Evolutionary conservation across 2,888 invertebrate species (phyloP).

Genomic region (Xanthorhoe spadicearia): DNA sequence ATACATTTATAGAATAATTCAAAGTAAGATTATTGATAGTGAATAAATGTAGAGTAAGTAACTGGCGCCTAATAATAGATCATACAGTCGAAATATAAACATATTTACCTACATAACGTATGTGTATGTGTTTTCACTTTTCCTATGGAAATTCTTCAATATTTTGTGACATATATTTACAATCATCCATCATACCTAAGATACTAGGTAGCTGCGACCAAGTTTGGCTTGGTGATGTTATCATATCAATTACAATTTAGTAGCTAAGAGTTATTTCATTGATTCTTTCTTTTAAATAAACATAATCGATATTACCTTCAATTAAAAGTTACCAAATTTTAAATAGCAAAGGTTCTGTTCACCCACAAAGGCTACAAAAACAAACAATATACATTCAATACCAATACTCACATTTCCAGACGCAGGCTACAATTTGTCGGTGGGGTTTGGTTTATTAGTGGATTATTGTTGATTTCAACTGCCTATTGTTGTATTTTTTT

Average conservation of each 20-base stretch:
- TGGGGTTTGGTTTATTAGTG: conserved; percentile 18
- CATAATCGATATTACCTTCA: conserved; percentile 12
- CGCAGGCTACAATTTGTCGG: conserved; percentile 30
- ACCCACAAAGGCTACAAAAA: conserved; percentile 39
- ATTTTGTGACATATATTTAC: not conserved
- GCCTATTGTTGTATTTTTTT: conserved; percentile 37
- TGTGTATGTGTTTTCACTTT: not conserved
- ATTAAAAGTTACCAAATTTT: conserved; percentile 8
- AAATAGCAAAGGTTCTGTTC: conserved; percentile 14
- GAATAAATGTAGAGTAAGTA: not conserved
- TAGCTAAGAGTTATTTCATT: not conserved
- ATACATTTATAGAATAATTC: not conserved
- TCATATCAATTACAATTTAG: conserved; percentile 5
- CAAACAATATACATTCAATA: conserved; percentile 39
- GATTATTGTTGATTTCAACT: conserved; percentile 29
- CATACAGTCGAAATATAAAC: not conserved
- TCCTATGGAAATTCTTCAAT: not conserved
- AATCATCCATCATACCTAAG: conserved; percentile 9
- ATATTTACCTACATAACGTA: too few relatives aligned
- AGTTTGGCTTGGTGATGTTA: conserved; percentile 7
- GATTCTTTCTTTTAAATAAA: not conserved
- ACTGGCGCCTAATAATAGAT: not conserved
- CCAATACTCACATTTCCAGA: conserved; percentile 39
- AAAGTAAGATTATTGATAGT: not conserved
- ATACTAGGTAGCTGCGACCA: conserved; percentile 1